These are phyloP conservation scores for Platycheirus albimanus DNA, from an alignment of 2,888 invertebrate species.

Conservation along the genomic window DNA sequence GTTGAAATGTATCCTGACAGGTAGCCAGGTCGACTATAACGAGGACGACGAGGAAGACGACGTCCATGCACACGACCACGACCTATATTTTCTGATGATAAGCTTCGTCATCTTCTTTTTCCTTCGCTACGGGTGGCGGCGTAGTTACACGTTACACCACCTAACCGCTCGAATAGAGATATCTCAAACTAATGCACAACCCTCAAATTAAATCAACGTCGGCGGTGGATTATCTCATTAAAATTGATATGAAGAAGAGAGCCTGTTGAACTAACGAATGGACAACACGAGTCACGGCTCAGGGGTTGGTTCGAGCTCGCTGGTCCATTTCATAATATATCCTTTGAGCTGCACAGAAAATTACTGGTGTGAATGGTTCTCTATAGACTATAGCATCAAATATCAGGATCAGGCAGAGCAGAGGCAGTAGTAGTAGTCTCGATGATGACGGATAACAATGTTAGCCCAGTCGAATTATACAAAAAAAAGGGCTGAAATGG, in stretches of 20 bases:
- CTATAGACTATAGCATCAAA: no score
- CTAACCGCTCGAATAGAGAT: neutral
- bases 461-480: no score
- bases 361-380: slow-evolving; percentile 37
- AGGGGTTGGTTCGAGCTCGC: slow-evolving; percentile 35
- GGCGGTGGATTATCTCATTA: slow-evolving; percentile 55
- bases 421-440: neutral
- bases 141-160: neutral
- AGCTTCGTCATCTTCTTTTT: neutral
- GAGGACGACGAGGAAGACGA: slow-evolving; percentile 11
- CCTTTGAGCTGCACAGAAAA: slow-evolving; percentile 10
- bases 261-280: slow-evolving; percentile 44
- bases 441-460: slow-evolving; percentile 37
- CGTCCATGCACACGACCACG: slow-evolving; percentile 66
- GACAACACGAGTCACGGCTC: neutral
- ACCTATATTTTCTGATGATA: slow-evolving; percentile 8
- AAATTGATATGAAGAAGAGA: slow-evolving; percentile 19
- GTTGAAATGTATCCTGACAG: slow-evolving; percentile 42
- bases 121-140: neutral
- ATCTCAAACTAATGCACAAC: slow-evolving; percentile 39
- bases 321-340: slow-evolving; percentile 14
- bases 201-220: slow-evolving; percentile 33
- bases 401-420: neutral
- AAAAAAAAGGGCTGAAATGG: no score
- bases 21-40: slow-evolving; percentile 25